A percentile compares a stretch with the other conserved stretches of the same genome.
These are phyloP conservation scores for Polyommatus icarus DNA, from an alignment of 2,888 invertebrate genomes.

Conservation along the genomic window DNA sequence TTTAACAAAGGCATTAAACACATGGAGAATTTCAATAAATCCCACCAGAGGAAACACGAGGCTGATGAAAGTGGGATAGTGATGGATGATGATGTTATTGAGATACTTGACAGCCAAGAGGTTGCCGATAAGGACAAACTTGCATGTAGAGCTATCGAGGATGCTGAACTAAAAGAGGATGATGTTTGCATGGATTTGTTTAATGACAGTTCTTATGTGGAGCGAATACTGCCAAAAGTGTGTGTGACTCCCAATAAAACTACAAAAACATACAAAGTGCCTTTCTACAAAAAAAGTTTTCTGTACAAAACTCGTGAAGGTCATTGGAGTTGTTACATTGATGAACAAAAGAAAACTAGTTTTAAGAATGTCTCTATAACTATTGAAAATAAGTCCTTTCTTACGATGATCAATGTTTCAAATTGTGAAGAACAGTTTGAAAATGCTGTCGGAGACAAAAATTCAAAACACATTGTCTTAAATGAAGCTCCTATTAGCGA, in stretches of 20 bases:
- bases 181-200: constrained; percentile 14
- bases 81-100: constrained; percentile 52
- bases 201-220: constrained; percentile 23
- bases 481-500: not conserved
- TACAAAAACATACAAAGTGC: constrained; percentile 48
- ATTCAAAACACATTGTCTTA: not conserved
- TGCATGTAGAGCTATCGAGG: constrained; percentile 59
- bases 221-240: constrained; percentile 10
- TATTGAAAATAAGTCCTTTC: constrained; percentile 38
- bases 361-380: constrained; percentile 38
- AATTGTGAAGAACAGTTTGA: constrained; percentile 40
- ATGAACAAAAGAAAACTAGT: constrained; percentile 29
- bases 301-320: constrained; percentile 51
- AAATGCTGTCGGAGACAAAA: constrained; percentile 26
- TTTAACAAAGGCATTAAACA: constrained; percentile 29
- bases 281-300: constrained; percentile 58
- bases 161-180: constrained; percentile 49
- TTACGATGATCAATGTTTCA: constrained; percentile 50
- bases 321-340: constrained; percentile 42
- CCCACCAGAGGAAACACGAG: constrained; percentile 43
- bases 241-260: constrained; percentile 20
- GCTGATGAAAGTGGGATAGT: constrained; percentile 61
- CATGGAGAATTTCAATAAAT: not conserved
- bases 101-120: constrained; percentile 42
- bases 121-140: constrained; percentile 61